Conservation (phyloP, 2,113 vertebrate genomes). For the Leptosomus discolor region DNA sequence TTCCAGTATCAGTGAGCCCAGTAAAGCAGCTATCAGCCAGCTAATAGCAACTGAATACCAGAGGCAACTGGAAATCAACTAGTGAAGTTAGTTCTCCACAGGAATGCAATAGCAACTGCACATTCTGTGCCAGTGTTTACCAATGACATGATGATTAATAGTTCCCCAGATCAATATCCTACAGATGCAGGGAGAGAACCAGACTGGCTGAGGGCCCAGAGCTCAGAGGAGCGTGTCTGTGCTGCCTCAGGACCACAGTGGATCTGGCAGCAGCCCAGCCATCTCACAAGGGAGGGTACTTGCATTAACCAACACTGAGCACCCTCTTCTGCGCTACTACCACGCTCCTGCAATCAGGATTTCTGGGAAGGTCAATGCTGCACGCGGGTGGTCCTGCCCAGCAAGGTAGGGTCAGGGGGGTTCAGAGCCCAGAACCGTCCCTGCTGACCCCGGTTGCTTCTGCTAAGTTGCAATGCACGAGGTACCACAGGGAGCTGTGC, state of each 20-base stretch:
- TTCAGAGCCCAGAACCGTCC: background rate
- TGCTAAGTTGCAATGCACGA: background rate
- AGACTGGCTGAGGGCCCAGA: background rate
- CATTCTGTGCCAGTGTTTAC: background rate
- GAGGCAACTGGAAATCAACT: background rate
- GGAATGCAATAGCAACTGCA: background rate
- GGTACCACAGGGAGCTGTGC: background rate
- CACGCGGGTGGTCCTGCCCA: background rate
- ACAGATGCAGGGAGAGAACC: background rate
- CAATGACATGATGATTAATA: fast-evolving
- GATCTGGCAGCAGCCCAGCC: background rate
- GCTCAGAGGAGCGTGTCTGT: fast-evolving
- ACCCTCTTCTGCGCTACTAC: background rate
- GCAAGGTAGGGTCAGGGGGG: background rate
- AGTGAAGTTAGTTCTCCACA: background rate
- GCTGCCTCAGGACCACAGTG: background rate
- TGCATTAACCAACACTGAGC: fast-evolving
- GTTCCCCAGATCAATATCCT: background rate
- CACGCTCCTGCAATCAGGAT: background rate
- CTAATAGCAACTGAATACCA: background rate
- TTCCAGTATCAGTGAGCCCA: background rate
- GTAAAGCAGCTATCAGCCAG: background rate
- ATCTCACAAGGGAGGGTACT: background rate
- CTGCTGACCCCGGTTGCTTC: background rate
- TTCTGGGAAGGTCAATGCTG: background rate